These are phyloP conservation scores for Drosophila algonquin DNA, from an alignment of 2,888 invertebrate species.

Conservation along the genomic window DNA sequence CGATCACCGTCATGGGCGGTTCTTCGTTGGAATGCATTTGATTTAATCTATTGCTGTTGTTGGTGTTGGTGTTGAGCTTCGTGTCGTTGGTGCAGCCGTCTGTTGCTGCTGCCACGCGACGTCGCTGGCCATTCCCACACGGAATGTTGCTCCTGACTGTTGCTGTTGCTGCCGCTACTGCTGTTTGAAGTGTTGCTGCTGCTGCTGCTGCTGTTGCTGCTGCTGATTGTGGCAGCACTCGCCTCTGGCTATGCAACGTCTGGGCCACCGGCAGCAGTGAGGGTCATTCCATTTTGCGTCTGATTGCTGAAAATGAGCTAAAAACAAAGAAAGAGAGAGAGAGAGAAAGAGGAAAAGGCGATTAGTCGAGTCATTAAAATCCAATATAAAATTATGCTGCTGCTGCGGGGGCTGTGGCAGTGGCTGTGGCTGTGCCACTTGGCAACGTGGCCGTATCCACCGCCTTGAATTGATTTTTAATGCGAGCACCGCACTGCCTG, in stretches of 20 bases:
- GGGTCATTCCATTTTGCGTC: slow-evolving; percentile 63
- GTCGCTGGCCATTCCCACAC: slow-evolving; percentile 68
- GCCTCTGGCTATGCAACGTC: slow-evolving; percentile 45
- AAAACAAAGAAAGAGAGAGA: not conserved
- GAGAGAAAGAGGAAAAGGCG: not conserved
- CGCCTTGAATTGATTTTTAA: slow-evolving; percentile 71
- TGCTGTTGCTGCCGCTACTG: slow-evolving; percentile 20
- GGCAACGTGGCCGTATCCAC: not conserved
- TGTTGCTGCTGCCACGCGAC: slow-evolving; percentile 61
- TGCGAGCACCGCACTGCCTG: slow-evolving; percentile 44
- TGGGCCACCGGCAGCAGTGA: slow-evolving; percentile 44
- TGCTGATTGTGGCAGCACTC: slow-evolving; percentile 67
- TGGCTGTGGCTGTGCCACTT: not conserved
- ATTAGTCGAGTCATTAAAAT: slow-evolving; percentile 13
- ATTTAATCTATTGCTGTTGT: slow-evolving; percentile 51
- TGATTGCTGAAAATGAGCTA: slow-evolving; percentile 32
- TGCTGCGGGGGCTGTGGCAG: not conserved
- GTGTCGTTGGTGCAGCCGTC: slow-evolving; percentile 51
- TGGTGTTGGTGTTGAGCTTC: slow-evolving; percentile 29
- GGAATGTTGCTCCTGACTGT: slow-evolving; percentile 11
- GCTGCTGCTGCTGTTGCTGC: slow-evolving; percentile 22
- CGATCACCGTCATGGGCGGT: slow-evolving; percentile 71
- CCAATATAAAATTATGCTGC: not conserved
- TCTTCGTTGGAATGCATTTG: slow-evolving; percentile 82
- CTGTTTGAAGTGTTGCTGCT: slow-evolving; percentile 36